A percentile compares a stretch with the other conserved stretches of the same genome.
These are phyloP conservation scores for Holothuria glaberrima DNA, from an alignment of 35 echinoderm and acorn worm species.

Conservation along the genomic window DNA sequence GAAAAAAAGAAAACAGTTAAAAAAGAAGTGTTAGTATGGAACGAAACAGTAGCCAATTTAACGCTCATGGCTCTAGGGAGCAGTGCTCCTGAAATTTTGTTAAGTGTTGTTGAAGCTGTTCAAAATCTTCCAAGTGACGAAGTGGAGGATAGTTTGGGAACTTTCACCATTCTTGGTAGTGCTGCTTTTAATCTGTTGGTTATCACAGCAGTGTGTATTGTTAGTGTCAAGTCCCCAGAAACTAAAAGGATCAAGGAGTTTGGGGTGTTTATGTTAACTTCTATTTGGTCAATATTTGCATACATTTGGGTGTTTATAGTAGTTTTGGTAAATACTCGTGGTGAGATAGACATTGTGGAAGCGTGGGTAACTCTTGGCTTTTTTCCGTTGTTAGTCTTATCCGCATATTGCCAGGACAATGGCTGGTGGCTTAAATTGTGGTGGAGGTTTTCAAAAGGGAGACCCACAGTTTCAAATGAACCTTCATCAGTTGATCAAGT, in stretches of 20 bases:
- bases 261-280: conserved; percentile 92
- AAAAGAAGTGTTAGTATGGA: conserved; percentile 92
- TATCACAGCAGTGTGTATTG: conserved; percentile 90
- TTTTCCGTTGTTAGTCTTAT: conserved; percentile 81
- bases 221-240: conserved; percentile 79
- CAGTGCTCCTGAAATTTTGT: conserved; percentile 95
- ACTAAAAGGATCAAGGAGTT: conserved; percentile 89
- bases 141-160: conserved; percentile 78
- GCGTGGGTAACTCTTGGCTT: conserved; percentile 91
- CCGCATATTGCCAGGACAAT: conserved; percentile 90
- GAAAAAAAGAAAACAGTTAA: conserved; percentile 82
- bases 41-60: conserved; percentile 94
- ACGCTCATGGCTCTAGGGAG: conserved; percentile 97
- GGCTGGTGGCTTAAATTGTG: conserved; percentile 87
- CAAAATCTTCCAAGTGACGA: conserved; percentile 42
- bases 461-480: conserved; percentile 36
- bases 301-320: conserved; percentile 95
- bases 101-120: conserved; percentile 71
- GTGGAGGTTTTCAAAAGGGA: conserved; percentile 57
- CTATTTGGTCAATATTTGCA: conserved; percentile 97
- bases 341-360: conserved; percentile 76
- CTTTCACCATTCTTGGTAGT: conserved; percentile 97
- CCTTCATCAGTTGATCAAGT: conserved; percentile 28
- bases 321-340: conserved; percentile 65
- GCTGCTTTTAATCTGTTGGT: conserved; percentile 95